Base-by-base conservation (phyloP, 2,113 vertebrate genomes). In the Pleuronectes platessa region DNA sequence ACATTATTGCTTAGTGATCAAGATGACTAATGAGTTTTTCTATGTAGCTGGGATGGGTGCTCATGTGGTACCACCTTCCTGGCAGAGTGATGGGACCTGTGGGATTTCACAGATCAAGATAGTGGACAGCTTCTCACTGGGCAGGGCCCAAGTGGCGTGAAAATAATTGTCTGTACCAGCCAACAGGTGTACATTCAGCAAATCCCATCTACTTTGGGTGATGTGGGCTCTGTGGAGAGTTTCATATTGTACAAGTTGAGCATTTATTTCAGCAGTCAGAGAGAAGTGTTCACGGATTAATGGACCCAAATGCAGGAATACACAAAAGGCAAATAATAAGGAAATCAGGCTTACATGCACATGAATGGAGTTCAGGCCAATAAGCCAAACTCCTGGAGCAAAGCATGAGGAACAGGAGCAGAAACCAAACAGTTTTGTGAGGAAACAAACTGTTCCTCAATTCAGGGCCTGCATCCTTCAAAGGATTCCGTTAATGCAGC, bases 141-240 rank as follows among this genome's bases (percentile, higher is more conserved):
- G 21, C n/a, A 23, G 21, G n/a, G 10, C n/a, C 11, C 10, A 55
- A 55, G 53, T 55, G n/a, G 53, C 11, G 10, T 55, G 53, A 23
- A 55, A 55, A 55, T 55, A 55, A 55, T 55, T 55, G 53, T 55
- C n/a, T 55, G 21, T 55, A 21, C n/a, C 53, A 55, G 53, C 11
- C 1, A 55, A 55, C 53, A 23, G 53, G n/a, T 23, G 9, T 23
- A 2, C 2, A 4, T 55, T 55, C n/a, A 55, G n/a, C 20, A 55
- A n/a, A 23, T 21, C 53, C 20, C 53, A 55, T 21, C 3, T 55
- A 13, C 53, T 55, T 12, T 23, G 4, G 53, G 8, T 23, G 53
- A 23, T 21, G 9, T 55, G n/a, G 53, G 9, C 14, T 55, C 53
- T 55, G 53, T 21, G 53, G 53, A 23, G 2, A 55, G 20, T 11